Evolutionary conservation across 2,113 vertebrate genomes (phyloP).

Genomic region (Vombatus ursinus): DNA sequence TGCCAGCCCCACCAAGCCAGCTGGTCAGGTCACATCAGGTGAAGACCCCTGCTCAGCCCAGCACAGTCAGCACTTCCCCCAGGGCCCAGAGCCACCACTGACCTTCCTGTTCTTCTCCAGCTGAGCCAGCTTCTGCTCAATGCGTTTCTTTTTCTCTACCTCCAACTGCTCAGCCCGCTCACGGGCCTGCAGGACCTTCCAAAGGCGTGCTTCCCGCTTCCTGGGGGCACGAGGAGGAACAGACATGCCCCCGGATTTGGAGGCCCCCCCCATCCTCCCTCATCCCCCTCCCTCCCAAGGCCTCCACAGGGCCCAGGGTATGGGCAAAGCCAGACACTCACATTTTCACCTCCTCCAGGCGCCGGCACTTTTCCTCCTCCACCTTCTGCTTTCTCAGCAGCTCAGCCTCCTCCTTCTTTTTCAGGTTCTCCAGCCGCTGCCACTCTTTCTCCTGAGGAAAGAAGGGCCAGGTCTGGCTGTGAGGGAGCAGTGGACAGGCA

Average conservation of each 20-base stretch:
- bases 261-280: too few species aligned
- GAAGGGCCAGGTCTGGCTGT: background rate
- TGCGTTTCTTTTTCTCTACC: constrained; percentile 92
- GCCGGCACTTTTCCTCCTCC: constrained; percentile 92
- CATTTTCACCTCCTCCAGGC: constrained; percentile 91
- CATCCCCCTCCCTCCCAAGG: background rate
- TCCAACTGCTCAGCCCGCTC: constrained; percentile 91
- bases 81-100: background rate
- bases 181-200: constrained; percentile 90
- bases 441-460: constrained; percentile 89
- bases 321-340: constrained; percentile 68
- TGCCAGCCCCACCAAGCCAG: constrained; percentile 40
- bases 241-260: background rate
- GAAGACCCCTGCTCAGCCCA: background rate
- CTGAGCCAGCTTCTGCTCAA: constrained; percentile 93
- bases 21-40: too few species aligned
- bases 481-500: too few species aligned
- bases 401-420: constrained; percentile 93
- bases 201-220: constrained; percentile 92
- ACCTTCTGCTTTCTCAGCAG: constrained; percentile 90
- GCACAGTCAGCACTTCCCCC: too few species aligned
- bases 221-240: constrained; percentile 75
- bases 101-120: constrained; percentile 95
- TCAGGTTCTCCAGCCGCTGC: constrained; percentile 89
- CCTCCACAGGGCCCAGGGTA: fast-evolving